These are phyloP conservation scores for Sarcophilus harrisii DNA, from an alignment of 2,797 vertebrate species.

Conservation along the genomic window DNA sequence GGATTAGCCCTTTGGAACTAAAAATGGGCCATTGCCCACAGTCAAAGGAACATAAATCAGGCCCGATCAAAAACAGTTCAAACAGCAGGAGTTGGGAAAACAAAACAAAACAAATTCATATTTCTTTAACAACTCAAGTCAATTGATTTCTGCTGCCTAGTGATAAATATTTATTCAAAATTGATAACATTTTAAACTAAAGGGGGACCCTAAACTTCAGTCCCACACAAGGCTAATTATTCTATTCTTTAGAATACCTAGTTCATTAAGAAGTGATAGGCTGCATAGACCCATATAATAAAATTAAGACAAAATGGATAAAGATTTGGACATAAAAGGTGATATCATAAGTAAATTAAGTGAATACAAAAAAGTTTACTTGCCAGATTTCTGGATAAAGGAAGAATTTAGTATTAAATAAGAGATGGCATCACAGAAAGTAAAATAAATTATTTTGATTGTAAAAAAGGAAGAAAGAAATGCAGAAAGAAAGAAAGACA, in stretches of 20 bases:
- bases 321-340: neutral
- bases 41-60: conserved; percentile 41
- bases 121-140: conserved; percentile 30
- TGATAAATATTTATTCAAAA: conserved; percentile 25
- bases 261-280: neutral
- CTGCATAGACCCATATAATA: neutral
- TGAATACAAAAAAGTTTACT: neutral
- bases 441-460: neutral
- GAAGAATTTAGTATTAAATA: neutral
- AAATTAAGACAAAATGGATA: neutral
- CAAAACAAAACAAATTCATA: conserved; percentile 7
- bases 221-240: neutral
- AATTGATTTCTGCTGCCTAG: neutral
- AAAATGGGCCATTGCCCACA: conserved; percentile 10
- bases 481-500: neutral
- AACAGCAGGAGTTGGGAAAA: neutral
- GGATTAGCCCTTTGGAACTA: conserved; percentile 20
- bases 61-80: neutral
- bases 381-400: neutral
- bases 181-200: neutral
- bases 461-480: neutral
- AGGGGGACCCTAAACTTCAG: neutral
- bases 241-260: neutral
- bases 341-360: neutral
- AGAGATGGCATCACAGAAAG: neutral